A percentile compares a stretch with the other conserved stretches of the same genome.
These are phyloP conservation scores for Mesorhabditis spiculigera DNA, from an alignment of 2,888 invertebrate species.

Conservation along the genomic window DNA sequence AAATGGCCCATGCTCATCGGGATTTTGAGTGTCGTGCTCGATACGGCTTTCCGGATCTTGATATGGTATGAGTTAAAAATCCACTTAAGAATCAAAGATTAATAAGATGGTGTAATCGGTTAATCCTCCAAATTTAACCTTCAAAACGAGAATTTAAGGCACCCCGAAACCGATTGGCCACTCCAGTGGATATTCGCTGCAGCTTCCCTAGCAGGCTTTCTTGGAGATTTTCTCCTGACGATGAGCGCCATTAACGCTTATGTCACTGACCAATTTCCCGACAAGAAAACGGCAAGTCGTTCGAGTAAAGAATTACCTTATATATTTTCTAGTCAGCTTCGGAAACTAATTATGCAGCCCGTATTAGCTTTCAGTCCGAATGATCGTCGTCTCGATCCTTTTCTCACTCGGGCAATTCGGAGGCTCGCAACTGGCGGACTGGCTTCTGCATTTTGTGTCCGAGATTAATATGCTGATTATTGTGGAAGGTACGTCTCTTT, in stretches of 20 bases:
- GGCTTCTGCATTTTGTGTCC: slow-evolving; percentile 28
- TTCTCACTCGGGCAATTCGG: slow-evolving; percentile 45
- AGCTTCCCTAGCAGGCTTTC: slow-evolving; percentile 34
- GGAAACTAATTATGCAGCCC: background rate
- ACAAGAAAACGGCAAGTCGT: slow-evolving; percentile 34
- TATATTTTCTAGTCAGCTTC: background rate
- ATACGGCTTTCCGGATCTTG: slow-evolving; percentile 25
- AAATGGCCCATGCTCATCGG: slow-evolving; percentile 43
- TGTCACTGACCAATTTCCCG: slow-evolving; percentile 45
- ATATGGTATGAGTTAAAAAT: background rate
- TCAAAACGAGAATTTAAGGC: no score
- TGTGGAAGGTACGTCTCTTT: slow-evolving; percentile 23
- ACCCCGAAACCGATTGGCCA: slow-evolving; percentile 37
- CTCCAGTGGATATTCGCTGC: slow-evolving; percentile 34
- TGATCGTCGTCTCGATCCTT: slow-evolving; percentile 49
- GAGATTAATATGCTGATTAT: slow-evolving; percentile 29
- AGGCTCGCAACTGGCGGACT: slow-evolving; percentile 34
- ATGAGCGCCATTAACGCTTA: slow-evolving; percentile 54
- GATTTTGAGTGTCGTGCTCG: slow-evolving; percentile 35
- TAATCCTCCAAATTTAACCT: background rate
- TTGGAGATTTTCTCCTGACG: slow-evolving; percentile 47
- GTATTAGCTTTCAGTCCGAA: slow-evolving; percentile 43
- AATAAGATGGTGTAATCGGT: no score
- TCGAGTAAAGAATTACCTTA: no score
- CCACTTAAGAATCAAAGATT: no score